Evolutionary conservation across 1,140 invertebrate species (phyloP).

Genomic region (Lineus longissimus): DNA sequence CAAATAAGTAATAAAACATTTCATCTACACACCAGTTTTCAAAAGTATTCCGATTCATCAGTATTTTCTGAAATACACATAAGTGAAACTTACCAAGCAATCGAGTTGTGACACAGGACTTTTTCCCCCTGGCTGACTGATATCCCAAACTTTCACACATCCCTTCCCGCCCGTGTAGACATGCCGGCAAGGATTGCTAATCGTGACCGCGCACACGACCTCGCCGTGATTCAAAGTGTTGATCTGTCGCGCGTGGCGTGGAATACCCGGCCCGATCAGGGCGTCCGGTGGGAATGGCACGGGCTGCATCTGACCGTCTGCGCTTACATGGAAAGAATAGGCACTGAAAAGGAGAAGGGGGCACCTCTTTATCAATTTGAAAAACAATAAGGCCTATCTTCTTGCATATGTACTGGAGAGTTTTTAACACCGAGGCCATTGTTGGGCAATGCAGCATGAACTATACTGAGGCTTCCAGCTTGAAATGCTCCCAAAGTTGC

Average conservation of each 20-base stretch:
- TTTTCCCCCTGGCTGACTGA: conserved; percentile 77
- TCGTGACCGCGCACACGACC: conserved; percentile 84
- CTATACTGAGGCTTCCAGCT: too few relatives aligned
- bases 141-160: conserved; percentile 87
- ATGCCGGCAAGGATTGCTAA: conserved; percentile 83
- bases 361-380: too few relatives aligned
- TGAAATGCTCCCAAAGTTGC: too few relatives aligned
- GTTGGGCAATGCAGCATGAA: too few relatives aligned
- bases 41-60: too few relatives aligned
- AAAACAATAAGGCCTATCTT: too few relatives aligned
- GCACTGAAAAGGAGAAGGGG: conserved; percentile 65
- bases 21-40: too few relatives aligned
- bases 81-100: conserved; percentile 69
- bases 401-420: too few relatives aligned
- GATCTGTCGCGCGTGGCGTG: conserved; percentile 82
- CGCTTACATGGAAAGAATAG: conserved; percentile 89
- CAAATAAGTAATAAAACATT: too few relatives aligned
- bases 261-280: conserved; percentile 85
- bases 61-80: too few relatives aligned
- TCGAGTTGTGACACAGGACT: conserved; percentile 87
- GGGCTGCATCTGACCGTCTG: conserved; percentile 79
- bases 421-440: too few relatives aligned
- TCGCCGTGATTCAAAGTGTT: conserved; percentile 92
- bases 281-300: conserved; percentile 95
- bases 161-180: conserved; percentile 99